Base-by-base conservation (phyloP, 2,888 invertebrate species). In the Thera britannica region DNA sequence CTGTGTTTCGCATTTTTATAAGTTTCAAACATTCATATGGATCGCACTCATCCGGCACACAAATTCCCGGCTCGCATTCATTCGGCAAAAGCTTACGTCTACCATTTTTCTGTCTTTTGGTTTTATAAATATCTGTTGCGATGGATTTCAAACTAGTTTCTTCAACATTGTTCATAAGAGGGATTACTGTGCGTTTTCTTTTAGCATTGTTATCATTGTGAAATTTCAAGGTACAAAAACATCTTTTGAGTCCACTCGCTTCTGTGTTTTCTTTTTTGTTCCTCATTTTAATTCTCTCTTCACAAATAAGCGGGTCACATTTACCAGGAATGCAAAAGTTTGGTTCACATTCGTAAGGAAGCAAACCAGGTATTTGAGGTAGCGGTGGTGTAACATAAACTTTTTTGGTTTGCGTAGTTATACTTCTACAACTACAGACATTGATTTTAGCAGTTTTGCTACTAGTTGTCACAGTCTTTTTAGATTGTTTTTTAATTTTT, bases 31-130 rank as follows among this genome's bases (percentile, higher is more conserved):
- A 79, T 55, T 67, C 67, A 62, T 74, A 66, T 6, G 82, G 78
- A 68, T 82, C 65, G 72, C 82, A 83, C 51, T 75, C 52, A 6
- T 75, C 77, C 2, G 82, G 81, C 23, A 77, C 64, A 59, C 82
- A 82, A 54, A 79, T 60, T 7, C 75, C 76, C 34, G 79, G 80
- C 59, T 82, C 79, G 70, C 81, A 81, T 66, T 83, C 79, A 57
- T 78, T 78, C 11, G 79, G 74, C 49, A 75, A 61, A 63, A 65
- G 59, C n/a, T 52, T 62, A 44, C n/a, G 58, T 38, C 51, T 56
- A n/a, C 35, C 23, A 7, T 62, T 46, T 9, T 60, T 70, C 12
- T 55, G 60, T 6, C 49, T 44, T 6, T 12, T 61, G 11, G 9
- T 11, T 23, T 44, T 69, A 12, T 38, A 7, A 44, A 51, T 65